Conservation (phyloP, 1,140 invertebrate genomes). For the Drosophila rhopaloa region DNA sequence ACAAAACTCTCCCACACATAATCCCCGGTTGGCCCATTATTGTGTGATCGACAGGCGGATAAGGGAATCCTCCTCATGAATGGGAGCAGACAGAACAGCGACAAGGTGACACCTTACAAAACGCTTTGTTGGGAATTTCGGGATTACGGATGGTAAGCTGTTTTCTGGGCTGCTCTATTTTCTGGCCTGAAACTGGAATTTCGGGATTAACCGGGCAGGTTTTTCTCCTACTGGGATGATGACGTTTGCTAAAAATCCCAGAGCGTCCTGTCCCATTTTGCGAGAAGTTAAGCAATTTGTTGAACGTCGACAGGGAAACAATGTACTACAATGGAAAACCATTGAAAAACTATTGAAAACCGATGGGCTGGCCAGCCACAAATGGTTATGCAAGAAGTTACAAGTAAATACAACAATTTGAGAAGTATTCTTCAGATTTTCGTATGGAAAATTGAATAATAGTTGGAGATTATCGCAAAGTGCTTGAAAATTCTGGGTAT, state of each 20-base stretch:
- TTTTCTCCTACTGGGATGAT: constrained; percentile 37
- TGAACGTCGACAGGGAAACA: constrained; percentile 8
- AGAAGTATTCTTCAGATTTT: constrained; percentile 8
- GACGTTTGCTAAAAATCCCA: constrained; percentile 49
- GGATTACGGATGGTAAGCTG: constrained; percentile 76
- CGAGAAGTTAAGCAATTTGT: constrained; percentile 76
- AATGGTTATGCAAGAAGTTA: constrained; percentile 75
- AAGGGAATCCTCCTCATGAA: constrained; percentile 65
- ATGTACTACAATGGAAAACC: constrained; percentile 45
- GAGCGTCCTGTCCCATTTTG: constrained; percentile 35
- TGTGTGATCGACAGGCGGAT: constrained; percentile 76
- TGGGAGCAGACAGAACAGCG: constrained; percentile 46
- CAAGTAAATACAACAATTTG: constrained; percentile 45
- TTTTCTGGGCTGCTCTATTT: constrained; percentile 74
- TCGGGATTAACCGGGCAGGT: constrained; percentile 60
- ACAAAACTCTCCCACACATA: constrained; percentile 43
- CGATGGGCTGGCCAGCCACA: constrained; percentile 36
- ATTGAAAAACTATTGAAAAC: constrained; percentile 35
- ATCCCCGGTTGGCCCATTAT: constrained; percentile 68
- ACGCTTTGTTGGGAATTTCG: constrained; percentile 67
- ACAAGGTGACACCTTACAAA: constrained; percentile 63
- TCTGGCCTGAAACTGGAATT: constrained; percentile 35
- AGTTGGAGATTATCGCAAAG: constrained; percentile 41
- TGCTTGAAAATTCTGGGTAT: constrained; percentile 31
- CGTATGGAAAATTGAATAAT: constrained; percentile 38